Evolutionary conservation across 2,888 invertebrate species (phyloP), one percentile per base, ranked within the genome.

Genomic region (Orthosia gracilis): DNA sequence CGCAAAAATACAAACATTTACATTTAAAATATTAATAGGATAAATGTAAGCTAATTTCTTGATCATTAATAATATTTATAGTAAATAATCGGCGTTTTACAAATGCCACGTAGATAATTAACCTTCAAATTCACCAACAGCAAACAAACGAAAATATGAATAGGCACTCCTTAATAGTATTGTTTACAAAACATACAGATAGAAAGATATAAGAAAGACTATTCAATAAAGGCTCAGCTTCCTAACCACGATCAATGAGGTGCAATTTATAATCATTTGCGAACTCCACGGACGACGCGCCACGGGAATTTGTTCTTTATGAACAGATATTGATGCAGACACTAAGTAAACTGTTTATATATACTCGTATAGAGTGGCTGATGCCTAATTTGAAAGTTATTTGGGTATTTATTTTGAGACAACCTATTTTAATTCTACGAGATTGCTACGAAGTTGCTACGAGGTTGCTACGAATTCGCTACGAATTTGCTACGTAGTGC

Each of bases 391-490:
- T 31, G 18, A n/a, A 57, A 67, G n/a, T 26, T 54, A 57, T 54
- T 67, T 7, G 9, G 21, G 12, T 4, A n/a, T 76, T 4, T 58
- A 50, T 74, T 76, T 17, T 13, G 12, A 26, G 12, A 49, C 26
- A 52, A 31, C 15, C 40, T 57, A 62, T 75, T 57, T 57, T 23
- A 21, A 21, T 58, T 55, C 76, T 81, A 82, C 82, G 76, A 82
- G 40, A 55, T 18, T 57, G 77, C 77, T 76, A 55, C 66, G 76
- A 23, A 49, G 18, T 57, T 69, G 45, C 78, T 68, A 77, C 78
- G 75, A 47, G 7, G 23, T 47, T 40, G 55, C 72, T 69, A 75
- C 73, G 61, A 31, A 17, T 26, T 2, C 26, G 26, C n/a, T n/a
- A n/a, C n/a, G n/a, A n/a, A n/a, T n/a, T n/a, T n/a, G n/a, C n/a